Conservation (phyloP, 2,888 invertebrate genomes). For the Willowsia nigromaculata region DNA sequence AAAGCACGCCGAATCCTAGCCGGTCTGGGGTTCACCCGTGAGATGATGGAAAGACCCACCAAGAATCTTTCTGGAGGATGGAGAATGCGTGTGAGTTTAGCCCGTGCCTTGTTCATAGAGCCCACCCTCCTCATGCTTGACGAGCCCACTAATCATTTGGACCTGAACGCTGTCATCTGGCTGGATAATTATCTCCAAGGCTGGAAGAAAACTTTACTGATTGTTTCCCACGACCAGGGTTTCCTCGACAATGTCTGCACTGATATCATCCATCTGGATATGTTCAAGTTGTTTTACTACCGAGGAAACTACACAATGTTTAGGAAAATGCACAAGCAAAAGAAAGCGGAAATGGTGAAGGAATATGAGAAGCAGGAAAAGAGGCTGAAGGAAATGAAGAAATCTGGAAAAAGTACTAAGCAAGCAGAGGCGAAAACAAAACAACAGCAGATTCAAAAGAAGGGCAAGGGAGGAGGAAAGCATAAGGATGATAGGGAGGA, state of each 20-base stretch:
- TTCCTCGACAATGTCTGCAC: conserved; percentile 99
- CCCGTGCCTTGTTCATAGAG: conserved; percentile 97
- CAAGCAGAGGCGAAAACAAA: conserved; percentile 84
- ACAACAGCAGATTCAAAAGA: conserved; percentile 79
- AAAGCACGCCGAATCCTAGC: conserved; percentile 96
- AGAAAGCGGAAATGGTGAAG: conserved; percentile 95
- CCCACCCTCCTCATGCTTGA: conserved; percentile 94
- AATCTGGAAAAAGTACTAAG: conserved; percentile 97
- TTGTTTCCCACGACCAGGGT: conserved; percentile 99
- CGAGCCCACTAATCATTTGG: conserved; percentile 91
- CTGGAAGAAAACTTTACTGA: conserved; percentile 99
- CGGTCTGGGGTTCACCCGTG: conserved; percentile 93
- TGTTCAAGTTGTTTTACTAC: conserved; percentile 96
- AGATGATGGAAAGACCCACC: conserved; percentile 91
- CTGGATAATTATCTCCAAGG: conserved; percentile 98
- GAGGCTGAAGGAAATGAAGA: conserved; percentile 95
- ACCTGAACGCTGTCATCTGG: conserved; percentile 99
- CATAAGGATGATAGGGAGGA: conserved; percentile 76
- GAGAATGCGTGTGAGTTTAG: conserved; percentile 99
- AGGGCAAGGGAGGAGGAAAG: conserved; percentile 79
- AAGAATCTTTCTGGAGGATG: conserved; percentile 90
- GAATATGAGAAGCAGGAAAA: conserved; percentile 99
- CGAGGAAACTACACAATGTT: conserved; percentile 99
- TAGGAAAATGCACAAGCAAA: conserved; percentile 99
- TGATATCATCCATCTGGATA: conserved; percentile 98